Evolutionary conservation across 2,113 vertebrate genomes (phyloP), one percentile per base, ranked within the genome.

Genomic region (Megaleporinus macrocephalus): DNA sequence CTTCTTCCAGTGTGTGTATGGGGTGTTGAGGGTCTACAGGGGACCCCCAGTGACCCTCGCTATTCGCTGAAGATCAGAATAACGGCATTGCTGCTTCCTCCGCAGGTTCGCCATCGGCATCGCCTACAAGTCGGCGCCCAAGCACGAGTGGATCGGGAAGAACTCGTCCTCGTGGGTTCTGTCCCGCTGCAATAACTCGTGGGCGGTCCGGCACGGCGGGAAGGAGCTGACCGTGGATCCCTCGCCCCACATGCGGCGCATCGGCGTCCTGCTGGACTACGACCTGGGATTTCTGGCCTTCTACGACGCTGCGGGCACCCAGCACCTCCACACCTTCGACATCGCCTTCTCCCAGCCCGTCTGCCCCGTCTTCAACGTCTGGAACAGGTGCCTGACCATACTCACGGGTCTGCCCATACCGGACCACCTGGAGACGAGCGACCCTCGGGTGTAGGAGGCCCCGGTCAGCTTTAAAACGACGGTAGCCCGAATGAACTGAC

Each of bases 111-210:
- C 98, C 13, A 95, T 99, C 76, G 98, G 98, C 9, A 94, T 99
- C 73, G 96, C 97, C 15, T 98, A 99, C 88, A 99, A 98, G 83
- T 97, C 97, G 0, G 96, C 97, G 0, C 98, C 97, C 0, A 98
- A 97, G 82, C 97, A 99, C 0, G 97, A 98, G 84, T 99, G 98
- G 98, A 95, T 99, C 0, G 98, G 98, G n/a, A 98, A 98, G 89
- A 98, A 98, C 88, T 95, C 96, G 0, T 93, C 96, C 78, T 96
- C 97, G 15, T 99, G 98, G 98, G 97, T 97, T 0, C 92, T 99
- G 66, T 96, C 96, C 76, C 96, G 98, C 86, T 99, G 98, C 84
- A 98, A 97, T 86, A 98, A 96, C 87, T 93, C 95, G 0, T 99
- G 98, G 97, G 95, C 95, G 76, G 97, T 95, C 83, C 91, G 98